Base-by-base conservation (phyloP, 2,888 invertebrate genomes). In the Leptinotarsa peninsularis region DNA sequence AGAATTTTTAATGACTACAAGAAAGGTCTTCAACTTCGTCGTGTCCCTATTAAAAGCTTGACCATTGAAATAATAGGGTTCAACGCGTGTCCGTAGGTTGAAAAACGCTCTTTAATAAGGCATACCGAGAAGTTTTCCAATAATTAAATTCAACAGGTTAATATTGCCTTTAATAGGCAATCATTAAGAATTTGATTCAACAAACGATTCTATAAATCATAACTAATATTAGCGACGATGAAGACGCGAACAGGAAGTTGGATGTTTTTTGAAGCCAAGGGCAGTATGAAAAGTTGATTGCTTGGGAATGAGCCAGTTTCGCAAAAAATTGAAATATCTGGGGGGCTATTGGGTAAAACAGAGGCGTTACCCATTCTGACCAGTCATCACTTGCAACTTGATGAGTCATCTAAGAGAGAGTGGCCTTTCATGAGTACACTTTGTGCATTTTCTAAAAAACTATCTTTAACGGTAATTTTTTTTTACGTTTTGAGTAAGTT, bases 151-250 rank as follows among this genome's bases (percentile, higher is more conserved):
- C 10, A 27, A 33, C 63, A 63, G 63, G 33, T 63, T n/a, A 17
- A 63, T n/a, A 63, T 27, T 63, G 63, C 63, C 33, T 63, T 63
- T 63, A 63, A 63, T 43, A 43, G 63, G 63, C n/a, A 63, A 63
- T 63, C 27, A 63, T 63, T 63, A 63, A 17, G 18, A 63, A 63
- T 63, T 43, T 27, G 63, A 63, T 63, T 33, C 63, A 43, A 63
- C 33, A 63, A 63, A 63, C 33, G 43, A 43, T 43, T 63, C 63
- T 63, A 27, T 63, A 63, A 63, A 63, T 63, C 58, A 58, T 58
- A 58, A 58, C 58, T 15, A 58, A 58, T 58, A 58, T 58, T 58
- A 58, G 58, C 58, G 58, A 23, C 14, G 58, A 58, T 58, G 58
- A 15, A 58, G 58, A 23, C 23, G 58, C 58, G 4, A 58, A 58